phyloP scores from a whole-genome alignment of 2,888 invertebrate genomes.

The Sussaba pulchella region DNA sequence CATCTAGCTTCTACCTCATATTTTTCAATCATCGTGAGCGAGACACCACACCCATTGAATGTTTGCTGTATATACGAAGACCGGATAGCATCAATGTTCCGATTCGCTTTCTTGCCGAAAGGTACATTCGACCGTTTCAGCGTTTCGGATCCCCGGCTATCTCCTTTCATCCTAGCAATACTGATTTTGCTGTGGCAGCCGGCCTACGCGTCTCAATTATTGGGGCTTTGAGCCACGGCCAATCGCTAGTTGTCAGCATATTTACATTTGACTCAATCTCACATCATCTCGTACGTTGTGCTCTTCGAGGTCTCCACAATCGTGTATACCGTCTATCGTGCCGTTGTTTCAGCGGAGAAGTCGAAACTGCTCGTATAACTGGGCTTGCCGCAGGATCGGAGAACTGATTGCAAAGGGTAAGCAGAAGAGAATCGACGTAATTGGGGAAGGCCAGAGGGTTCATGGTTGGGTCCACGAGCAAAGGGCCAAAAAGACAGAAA shows the following conservation, averaged over 20 bases:
- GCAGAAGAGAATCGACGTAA: slow-evolving; percentile 72
- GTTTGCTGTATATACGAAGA: slow-evolving; percentile 47
- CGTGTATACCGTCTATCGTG: background rate
- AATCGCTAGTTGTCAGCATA: background rate
- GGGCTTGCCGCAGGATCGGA: slow-evolving; percentile 56
- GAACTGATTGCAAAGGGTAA: slow-evolving; percentile 74
- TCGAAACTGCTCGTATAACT: slow-evolving; percentile 45
- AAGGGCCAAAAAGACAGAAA: slow-evolving; percentile 6
- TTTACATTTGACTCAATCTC: background rate
- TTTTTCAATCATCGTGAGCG: background rate
- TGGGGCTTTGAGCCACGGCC: slow-evolving; percentile 17
- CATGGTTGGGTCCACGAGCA: slow-evolving; percentile 24
- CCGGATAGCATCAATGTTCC: slow-evolving; percentile 28
- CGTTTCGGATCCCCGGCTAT: slow-evolving; percentile 20
- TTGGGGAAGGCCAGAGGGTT: slow-evolving; percentile 63
- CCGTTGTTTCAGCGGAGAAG: slow-evolving; percentile 36
- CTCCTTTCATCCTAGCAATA: background rate
- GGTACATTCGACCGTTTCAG: background rate
- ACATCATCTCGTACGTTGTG: background rate
- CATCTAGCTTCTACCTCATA: slow-evolving; percentile 6
- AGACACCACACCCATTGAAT: slow-evolving; percentile 39
- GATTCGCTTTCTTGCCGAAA: background rate
- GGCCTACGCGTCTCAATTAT: background rate
- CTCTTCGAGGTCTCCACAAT: background rate
- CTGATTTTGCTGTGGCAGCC: background rate